phyloP scores from a whole-genome alignment of 2,797 vertebrate species.

The Alauda arvensis region DNA sequence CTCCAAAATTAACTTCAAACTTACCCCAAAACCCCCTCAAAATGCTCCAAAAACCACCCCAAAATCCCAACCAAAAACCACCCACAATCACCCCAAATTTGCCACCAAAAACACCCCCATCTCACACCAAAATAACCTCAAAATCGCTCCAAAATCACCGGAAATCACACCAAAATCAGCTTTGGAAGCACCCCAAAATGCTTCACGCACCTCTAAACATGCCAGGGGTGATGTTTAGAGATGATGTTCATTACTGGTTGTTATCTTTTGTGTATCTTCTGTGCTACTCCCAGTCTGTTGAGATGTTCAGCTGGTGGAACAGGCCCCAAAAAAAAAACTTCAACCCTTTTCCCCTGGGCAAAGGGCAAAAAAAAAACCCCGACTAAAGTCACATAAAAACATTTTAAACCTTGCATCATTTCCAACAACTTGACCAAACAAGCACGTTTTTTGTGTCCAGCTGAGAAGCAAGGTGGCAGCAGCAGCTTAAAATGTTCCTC shows the following conservation, averaged over 20 bases:
- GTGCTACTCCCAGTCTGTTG: not conserved
- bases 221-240: not conserved
- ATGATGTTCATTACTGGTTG: not conserved
- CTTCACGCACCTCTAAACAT: no score
- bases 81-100: no score
- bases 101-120: no score
- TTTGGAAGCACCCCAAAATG: no score
- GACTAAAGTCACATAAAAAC: not conserved
- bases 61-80: no score
- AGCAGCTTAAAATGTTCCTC: slow-evolving; percentile 29
- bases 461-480: slow-evolving; percentile 56
- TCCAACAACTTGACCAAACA: not conserved
- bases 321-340: not conserved
- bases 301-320: not conserved
- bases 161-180: no score
- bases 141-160: no score
- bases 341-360: not conserved
- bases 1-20: no score
- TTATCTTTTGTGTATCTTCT: not conserved
- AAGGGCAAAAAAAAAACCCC: not conserved
- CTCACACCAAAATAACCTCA: no score
- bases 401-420: not conserved
- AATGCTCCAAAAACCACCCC: no score
- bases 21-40: no score
- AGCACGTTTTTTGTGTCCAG: not conserved